phyloP scores from a whole-genome alignment of 2,797 vertebrate genomes.

The Gila robusta region DNA sequence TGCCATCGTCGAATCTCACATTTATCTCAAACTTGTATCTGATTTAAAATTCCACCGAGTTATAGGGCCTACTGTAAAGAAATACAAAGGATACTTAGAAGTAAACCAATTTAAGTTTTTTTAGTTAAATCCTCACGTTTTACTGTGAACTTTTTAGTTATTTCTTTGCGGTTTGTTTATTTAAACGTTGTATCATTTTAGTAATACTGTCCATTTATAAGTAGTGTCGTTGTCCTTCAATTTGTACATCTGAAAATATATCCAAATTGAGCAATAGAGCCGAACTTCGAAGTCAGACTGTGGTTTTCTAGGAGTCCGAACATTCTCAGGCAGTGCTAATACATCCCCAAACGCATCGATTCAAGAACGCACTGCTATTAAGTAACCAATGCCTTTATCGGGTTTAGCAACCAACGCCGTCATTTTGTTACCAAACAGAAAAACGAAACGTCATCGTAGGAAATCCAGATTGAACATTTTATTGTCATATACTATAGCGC shows the following conservation, averaged over 20 bases:
- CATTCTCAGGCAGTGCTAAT: constrained; percentile 54
- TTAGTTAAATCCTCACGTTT: neutral
- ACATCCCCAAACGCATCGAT: constrained; percentile 59
- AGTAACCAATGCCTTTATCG: constrained; percentile 2
- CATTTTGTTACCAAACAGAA: no score
- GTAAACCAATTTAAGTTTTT: neutral
- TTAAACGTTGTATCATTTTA: neutral
- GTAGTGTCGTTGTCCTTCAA: neutral
- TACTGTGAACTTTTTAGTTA: neutral
- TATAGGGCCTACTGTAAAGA: neutral
- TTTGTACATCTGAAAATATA: neutral
- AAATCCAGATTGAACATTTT: neutral
- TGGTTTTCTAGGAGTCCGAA: neutral
- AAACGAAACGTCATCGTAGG: neutral
- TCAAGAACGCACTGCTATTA: neutral
- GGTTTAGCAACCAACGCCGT: neutral
- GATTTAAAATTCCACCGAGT: neutral
- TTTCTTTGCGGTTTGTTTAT: neutral
- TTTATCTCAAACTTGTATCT: neutral
- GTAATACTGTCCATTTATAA: neutral
- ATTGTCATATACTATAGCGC: neutral
- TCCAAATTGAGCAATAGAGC: neutral
- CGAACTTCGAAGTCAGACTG: neutral
- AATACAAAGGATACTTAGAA: neutral
- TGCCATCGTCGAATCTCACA: neutral